Percentiles rank a stretch among this genome's conserved stretches.
Evolutionary conservation across 1,140 invertebrate genomes (phyloP).

Genomic region (Heliconius congener): DNA sequence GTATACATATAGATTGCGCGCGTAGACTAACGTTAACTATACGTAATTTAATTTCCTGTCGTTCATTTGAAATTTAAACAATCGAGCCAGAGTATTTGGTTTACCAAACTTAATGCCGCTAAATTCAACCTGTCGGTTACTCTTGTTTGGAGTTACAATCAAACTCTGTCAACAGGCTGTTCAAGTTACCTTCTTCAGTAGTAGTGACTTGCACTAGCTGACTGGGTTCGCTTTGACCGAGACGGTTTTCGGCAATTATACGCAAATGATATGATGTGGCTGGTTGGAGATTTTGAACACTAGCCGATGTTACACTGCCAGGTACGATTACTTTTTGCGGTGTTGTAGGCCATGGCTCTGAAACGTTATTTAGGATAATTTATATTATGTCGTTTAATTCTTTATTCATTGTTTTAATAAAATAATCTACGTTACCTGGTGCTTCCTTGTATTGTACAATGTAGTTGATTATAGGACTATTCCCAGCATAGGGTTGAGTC

Average conservation of each 20-base stretch:
- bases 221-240: slow-evolving; percentile 93
- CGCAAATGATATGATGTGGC: slow-evolving; percentile 95
- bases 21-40: not conserved
- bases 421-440: slow-evolving; percentile 82
- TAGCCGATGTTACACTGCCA: slow-evolving; percentile 89
- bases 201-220: slow-evolving; percentile 91
- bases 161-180: not conserved
- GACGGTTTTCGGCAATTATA: slow-evolving; percentile 93
- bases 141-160: not conserved
- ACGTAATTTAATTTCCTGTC: not conserved
- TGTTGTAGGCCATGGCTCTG: slow-evolving; percentile 88
- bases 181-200: slow-evolving; percentile 87
- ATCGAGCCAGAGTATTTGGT: not conserved
- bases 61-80: not conserved
- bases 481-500: slow-evolving; percentile 93
- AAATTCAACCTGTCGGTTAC: not conserved
- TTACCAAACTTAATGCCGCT: not conserved
- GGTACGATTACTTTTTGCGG: slow-evolving; percentile 90
- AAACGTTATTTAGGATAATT: slow-evolving; percentile 11
- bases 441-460: slow-evolving; percentile 93
- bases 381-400: not conserved
- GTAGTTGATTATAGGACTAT: slow-evolving; percentile 93
- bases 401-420: slow-evolving; percentile 30
- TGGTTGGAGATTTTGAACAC: slow-evolving; percentile 90
- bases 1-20: not conserved